Evolutionary conservation across 2,113 vertebrate genomes (phyloP).

Genomic region (Athene cunicularia): DNA sequence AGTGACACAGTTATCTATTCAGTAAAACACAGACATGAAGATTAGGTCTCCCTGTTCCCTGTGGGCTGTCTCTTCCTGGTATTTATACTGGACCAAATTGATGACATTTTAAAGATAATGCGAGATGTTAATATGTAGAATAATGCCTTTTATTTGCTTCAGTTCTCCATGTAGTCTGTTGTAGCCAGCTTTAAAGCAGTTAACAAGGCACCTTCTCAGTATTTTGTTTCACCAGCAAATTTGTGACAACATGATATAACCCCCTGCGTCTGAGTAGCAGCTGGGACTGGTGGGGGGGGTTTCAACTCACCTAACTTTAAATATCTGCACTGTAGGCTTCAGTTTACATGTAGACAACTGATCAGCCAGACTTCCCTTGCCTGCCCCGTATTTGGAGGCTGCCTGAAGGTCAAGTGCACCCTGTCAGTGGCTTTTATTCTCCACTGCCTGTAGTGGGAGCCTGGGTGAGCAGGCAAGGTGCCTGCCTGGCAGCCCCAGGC

Average conservation of each 20-base stretch:
- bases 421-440: not conserved
- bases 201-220: not conserved
- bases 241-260: fast-evolving
- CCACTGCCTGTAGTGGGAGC: fast-evolving
- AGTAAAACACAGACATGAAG: not conserved
- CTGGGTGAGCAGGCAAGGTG: not conserved
- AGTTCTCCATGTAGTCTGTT: not conserved
- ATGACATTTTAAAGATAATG: not conserved
- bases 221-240: not conserved
- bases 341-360: not conserved
- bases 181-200: not conserved
- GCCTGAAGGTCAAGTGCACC: not conserved
- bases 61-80: not conserved
- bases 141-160: not conserved
- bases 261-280: not conserved
- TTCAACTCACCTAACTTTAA: not conserved
- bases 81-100: not conserved
- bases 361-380: not conserved
- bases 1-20: not conserved
- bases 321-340: not conserved
- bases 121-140: not conserved
- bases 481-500: not conserved
- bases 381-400: not conserved
- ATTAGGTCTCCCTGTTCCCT: not conserved
- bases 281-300: not conserved